Base-by-base conservation (phyloP, 2,888 invertebrate genomes). In the Lucinisca nassula region DNA sequence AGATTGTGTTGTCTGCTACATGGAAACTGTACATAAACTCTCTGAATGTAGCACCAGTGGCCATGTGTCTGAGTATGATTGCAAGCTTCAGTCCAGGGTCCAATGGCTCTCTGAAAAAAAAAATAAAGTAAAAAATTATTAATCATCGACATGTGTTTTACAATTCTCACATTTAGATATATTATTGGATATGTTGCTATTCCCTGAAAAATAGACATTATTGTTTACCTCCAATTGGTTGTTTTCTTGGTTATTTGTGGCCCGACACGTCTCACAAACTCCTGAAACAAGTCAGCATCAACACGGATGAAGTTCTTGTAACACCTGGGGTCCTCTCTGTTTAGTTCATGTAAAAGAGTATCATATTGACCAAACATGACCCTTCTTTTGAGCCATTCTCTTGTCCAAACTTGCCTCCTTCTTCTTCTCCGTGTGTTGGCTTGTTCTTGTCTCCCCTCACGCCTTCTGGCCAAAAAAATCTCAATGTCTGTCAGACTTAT, bases 21-120 rank as follows among this genome's bases (percentile, higher is more conserved):
- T 72, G 45, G 79, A 79, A 79, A 72, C 80, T 80, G 80, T 80
- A n/a, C n/a, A n/a, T n/a, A n/a, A n/a, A n/a, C n/a, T n/a, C n/a
- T n/a, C n/a, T n/a, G n/a, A n/a, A n/a, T n/a, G n/a, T n/a, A n/a
- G n/a, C n/a, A n/a, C n/a, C n/a, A n/a, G n/a, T n/a, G n/a, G n/a
- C n/a, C n/a, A n/a, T n/a, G n/a, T n/a, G n/a, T n/a, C n/a, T n/a
- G n/a, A n/a, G n/a, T n/a, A n/a, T n/a, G n/a, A n/a, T n/a, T n/a
- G n/a, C n/a, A n/a, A n/a, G n/a, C n/a, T n/a, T n/a, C n/a, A n/a
- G n/a, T n/a, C n/a, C n/a, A n/a, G n/a, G n/a, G n/a, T n/a, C n/a
- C n/a, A n/a, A n/a, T n/a, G n/a, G n/a, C n/a, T n/a, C n/a, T n/a
- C n/a, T n/a, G n/a, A n/a, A n/a, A n/a, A n/a, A n/a, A n/a, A n/a